Conservation (phyloP, 2,113 vertebrate species). For the Ascaphus truei region DNA sequence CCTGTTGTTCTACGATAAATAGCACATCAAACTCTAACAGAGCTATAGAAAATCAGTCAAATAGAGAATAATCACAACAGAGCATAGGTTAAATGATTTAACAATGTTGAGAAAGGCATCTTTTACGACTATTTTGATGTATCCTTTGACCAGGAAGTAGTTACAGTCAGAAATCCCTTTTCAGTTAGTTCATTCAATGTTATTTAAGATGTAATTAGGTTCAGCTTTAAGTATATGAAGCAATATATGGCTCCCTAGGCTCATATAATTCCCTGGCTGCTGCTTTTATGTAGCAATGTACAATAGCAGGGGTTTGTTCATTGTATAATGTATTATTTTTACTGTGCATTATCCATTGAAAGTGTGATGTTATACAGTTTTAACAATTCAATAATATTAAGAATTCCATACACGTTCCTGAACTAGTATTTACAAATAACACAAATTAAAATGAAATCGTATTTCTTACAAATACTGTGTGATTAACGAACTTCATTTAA, state of each 20-base stretch:
- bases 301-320: neutral
- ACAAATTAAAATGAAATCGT: neutral
- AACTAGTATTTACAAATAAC: neutral
- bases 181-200: conserved; percentile 34
- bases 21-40: no score
- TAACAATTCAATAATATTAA: neutral
- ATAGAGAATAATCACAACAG: no score
- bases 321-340: neutral
- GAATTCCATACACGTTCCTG: neutral
- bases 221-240: conserved; percentile 43
- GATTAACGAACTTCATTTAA: neutral
- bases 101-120: no score
- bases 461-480: neutral
- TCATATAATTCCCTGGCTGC: conserved; percentile 41
- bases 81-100: no score
- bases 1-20: no score
- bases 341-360: neutral
- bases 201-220: conserved; percentile 51
- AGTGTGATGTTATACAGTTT: neutral
- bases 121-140: no score
- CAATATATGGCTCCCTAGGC: conserved; percentile 37
- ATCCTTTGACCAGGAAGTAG: no score
- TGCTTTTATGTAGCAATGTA: conserved; percentile 20
- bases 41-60: no score
- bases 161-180: conserved; percentile 22